Evolutionary conservation across 1,140 invertebrate genomes (phyloP).

Genomic region (Drosophila erecta): DNA sequence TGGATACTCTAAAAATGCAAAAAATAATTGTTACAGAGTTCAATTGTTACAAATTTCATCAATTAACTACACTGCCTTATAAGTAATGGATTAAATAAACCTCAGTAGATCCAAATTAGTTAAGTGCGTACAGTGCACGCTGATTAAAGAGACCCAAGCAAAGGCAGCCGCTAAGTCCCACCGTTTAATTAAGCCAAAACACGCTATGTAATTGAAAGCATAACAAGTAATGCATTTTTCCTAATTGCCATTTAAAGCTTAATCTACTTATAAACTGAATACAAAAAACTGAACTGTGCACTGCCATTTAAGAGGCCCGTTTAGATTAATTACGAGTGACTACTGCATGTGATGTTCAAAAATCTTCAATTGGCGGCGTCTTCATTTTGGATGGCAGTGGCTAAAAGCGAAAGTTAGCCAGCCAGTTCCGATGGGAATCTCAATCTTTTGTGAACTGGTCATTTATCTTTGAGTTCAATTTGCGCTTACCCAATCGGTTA

Average conservation of each 20-base stretch:
- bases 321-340: conserved; percentile 63
- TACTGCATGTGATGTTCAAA: conserved; percentile 26
- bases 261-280: no score
- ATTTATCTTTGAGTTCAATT: conserved; percentile 76
- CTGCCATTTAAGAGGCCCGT: conserved; percentile 19
- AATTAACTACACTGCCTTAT: neutral
- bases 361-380: conserved; percentile 24
- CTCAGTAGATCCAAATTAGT: neutral
- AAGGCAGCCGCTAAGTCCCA: neutral
- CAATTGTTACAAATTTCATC: no score
- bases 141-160: no score
- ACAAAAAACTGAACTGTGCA: neutral
- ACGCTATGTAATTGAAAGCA: neutral
- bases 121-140: no score
- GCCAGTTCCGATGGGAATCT: conserved; percentile 68
- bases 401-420: conserved; percentile 71
- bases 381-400: conserved; percentile 12
- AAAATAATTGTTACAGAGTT: neutral
- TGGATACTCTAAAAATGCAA: conserved; percentile 1
- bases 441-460: conserved; percentile 61
- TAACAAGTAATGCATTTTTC: neutral
- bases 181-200: neutral
- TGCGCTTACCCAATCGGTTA: conserved; percentile 73
- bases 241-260: neutral
- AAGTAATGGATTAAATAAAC: neutral